Evolutionary conservation across 2,888 invertebrate species (phyloP).

Genomic region (Homarus gammarus): DNA sequence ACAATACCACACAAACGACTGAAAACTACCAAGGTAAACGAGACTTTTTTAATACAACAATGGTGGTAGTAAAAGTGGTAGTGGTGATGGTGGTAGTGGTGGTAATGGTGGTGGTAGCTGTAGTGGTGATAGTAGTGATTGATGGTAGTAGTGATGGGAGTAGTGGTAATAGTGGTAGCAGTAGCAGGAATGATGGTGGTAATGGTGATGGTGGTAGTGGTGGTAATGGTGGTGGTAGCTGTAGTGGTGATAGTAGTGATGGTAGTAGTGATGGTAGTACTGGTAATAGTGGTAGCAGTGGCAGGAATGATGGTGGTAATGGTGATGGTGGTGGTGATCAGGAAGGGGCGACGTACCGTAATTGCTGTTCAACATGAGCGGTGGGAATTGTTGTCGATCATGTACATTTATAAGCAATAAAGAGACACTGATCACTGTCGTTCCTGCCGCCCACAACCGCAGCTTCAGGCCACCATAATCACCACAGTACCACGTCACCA

Average conservation of each 20-base stretch:
- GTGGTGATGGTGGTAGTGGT: background rate
- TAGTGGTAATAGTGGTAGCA: background rate
- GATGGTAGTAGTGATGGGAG: background rate
- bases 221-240: constrained; percentile 16
- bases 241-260: background rate
- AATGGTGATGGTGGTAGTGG: constrained; percentile 14
- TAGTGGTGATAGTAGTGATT: background rate
- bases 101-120: background rate
- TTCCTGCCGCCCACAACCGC: background rate
- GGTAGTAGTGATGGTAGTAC: background rate
- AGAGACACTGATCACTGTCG: background rate
- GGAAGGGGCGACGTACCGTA: background rate
- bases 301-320: background rate
- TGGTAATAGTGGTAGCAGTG: background rate
- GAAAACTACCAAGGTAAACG: no score
- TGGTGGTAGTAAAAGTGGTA: background rate
- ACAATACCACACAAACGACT: no score
- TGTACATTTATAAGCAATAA: constrained; percentile 12
- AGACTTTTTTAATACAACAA: no score
- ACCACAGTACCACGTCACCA: background rate
- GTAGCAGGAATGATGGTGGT: background rate
- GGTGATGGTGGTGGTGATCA: background rate
- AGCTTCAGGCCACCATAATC: no score
- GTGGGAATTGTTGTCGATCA: constrained; percentile 1
- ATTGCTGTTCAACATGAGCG: constrained; percentile 1